A percentile compares a stretch with the other conserved stretches of the same genome.
Evolutionary conservation across 2,113 vertebrate species (phyloP).

Genomic region (Hyperoodon ampullatus): DNA sequence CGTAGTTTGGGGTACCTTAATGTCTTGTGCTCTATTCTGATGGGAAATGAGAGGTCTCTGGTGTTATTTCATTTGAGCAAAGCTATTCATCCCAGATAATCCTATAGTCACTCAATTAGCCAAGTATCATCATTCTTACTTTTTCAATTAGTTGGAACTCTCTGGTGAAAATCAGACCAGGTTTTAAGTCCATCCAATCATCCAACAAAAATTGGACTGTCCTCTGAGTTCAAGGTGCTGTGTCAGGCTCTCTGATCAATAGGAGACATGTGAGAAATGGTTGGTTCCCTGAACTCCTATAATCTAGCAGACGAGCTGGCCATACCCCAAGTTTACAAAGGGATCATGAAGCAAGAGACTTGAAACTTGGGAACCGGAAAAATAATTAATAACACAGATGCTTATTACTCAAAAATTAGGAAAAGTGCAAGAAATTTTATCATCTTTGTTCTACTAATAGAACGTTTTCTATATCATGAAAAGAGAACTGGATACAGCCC

Average conservation of each 20-base stretch:
- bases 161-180: background rate
- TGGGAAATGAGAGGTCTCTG: background rate
- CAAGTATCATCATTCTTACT: background rate
- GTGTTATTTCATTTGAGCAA: background rate
- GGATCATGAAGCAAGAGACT: background rate
- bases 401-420: background rate
- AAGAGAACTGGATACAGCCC: background rate
- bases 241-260: background rate
- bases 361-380: background rate
- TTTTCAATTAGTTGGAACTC: constrained; percentile 39
- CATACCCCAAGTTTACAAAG: background rate
- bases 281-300: background rate
- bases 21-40: background rate
- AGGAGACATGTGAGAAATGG: background rate
- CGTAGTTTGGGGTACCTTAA: background rate
- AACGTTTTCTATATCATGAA: background rate
- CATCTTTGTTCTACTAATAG: background rate
- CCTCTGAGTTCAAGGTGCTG: background rate
- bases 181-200: background rate
- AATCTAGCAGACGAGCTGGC: background rate
- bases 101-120: background rate
- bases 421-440: background rate
- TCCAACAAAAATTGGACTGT: background rate
- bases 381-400: background rate
- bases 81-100: background rate